Evolutionary conservation across 2,113 vertebrate species (phyloP).

Genomic region (Epinephelus cyanopodus): DNA sequence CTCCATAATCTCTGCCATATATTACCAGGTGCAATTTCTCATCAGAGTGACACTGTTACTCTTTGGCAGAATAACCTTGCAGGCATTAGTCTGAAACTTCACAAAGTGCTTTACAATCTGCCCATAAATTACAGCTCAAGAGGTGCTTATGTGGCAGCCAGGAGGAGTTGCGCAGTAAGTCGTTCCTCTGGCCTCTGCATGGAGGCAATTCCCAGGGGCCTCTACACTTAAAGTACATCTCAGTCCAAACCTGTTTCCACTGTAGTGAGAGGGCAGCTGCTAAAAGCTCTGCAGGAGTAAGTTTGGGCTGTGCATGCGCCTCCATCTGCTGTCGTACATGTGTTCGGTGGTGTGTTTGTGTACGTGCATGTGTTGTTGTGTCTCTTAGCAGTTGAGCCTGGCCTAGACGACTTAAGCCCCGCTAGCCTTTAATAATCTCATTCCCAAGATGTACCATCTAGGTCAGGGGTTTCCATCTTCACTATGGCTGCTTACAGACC

Average conservation of each 20-base stretch:
- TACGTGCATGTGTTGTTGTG: constrained; percentile 45
- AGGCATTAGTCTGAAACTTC: constrained; percentile 60
- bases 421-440: constrained; percentile 73
- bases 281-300: constrained; percentile 47
- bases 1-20: constrained; percentile 42
- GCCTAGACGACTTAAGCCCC: constrained; percentile 65
- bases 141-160: constrained; percentile 58
- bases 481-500: constrained; percentile 42
- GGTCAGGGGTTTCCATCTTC: constrained; percentile 71
- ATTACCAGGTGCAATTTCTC: constrained; percentile 49
- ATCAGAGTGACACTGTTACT: constrained; percentile 63
- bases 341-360: constrained; percentile 8
- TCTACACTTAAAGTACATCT: constrained; percentile 36
- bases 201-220: constrained; percentile 41
- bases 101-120: constrained; percentile 68
- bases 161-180: constrained; percentile 56
- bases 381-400: constrained; percentile 52
- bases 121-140: constrained; percentile 68
- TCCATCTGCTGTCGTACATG: constrained; percentile 42
- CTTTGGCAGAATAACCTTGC: constrained; percentile 67
- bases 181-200: constrained; percentile 33
- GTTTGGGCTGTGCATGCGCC: background rate
- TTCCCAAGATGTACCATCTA: constrained; percentile 67
- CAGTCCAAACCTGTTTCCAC: constrained; percentile 28
- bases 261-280: constrained; percentile 30